Evolutionary conservation across 1,140 invertebrate species (phyloP), one percentile per base, ranked within the genome.

Genomic region (Drosophila sucinea): DNA sequence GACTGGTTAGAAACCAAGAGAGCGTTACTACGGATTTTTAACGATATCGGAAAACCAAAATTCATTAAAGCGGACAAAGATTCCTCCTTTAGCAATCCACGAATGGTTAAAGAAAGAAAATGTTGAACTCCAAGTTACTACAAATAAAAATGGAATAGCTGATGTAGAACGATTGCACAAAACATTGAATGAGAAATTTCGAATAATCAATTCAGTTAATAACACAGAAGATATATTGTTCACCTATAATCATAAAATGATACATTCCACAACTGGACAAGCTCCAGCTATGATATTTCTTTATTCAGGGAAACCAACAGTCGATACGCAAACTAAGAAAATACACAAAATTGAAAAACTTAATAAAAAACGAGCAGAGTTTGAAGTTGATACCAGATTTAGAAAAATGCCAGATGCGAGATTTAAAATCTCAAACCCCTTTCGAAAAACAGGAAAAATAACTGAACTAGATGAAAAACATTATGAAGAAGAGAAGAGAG

Each of bases 391-490:
- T 41, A 41, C 40, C 7, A 8, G 10, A 11, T 41, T 4, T 7
- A 41, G 40, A 10, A 60, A 32, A 32, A 33, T 32, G 30, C 11
- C 57, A 55, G 17, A 55, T 25, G 8, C 54, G 3, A 32, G 32
- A 27, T 25, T 55, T 23, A 23, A 23, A 32, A 3, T n/a, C 3
- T 32, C 3, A 32, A 32, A 32, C 5, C 32, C 32, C 3, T 32
- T 32, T 32, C 5, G 32, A 32, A 3, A 32, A 5, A 55, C 17
- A 55, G 54, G 54, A 55, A 32, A 55, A 5, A 55, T 55, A 10
- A n/a, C 8, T n/a, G 4, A 55, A 55, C 25, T 55, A 4, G 54
- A 55, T 55, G 54, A 55, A n/a, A 55, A 55, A 55, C 54, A 55
- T 55, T 55, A 23, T 55, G 54, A 55, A 23, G 54, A 55, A 32